Evolutionary conservation across 2,797 vertebrate genomes (phyloP).

Genomic region (Galago senegalensis): DNA sequence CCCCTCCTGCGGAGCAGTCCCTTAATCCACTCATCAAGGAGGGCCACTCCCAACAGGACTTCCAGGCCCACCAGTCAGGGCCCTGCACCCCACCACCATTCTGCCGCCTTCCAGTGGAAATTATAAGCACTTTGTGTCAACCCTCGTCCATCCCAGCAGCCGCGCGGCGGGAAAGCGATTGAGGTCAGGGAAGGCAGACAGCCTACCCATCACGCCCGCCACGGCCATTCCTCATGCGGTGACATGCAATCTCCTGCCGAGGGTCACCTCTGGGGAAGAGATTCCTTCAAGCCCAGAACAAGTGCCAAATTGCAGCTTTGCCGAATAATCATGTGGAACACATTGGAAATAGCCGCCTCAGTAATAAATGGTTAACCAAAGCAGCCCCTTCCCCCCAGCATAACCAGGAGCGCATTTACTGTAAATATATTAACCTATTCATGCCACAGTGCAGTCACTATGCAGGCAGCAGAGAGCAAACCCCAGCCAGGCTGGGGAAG

Average conservation of each 20-base stretch:
- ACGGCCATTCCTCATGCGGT: slow-evolving; percentile 86
- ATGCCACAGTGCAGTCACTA: rapidly evolving
- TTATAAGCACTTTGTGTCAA: slow-evolving; percentile 88
- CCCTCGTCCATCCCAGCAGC: slow-evolving; percentile 85
- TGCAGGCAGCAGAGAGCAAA: not conserved
- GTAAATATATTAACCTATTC: slow-evolving; percentile 69
- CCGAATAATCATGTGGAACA: slow-evolving; percentile 83
- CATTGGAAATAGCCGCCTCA: slow-evolving; percentile 74
- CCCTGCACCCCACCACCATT: slow-evolving; percentile 76
- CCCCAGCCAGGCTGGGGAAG: not conserved
- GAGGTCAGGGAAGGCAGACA: slow-evolving; percentile 90
- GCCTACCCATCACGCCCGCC: slow-evolving; percentile 88
- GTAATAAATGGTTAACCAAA: slow-evolving; percentile 85
- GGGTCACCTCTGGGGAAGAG: slow-evolving; percentile 90
- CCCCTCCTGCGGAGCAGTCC: not conserved
- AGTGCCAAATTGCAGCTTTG: slow-evolving; percentile 86
- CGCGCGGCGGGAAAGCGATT: slow-evolving; percentile 87
- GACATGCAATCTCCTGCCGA: slow-evolving; percentile 86
- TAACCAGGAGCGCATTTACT: not conserved
- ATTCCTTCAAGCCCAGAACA: slow-evolving; percentile 85
- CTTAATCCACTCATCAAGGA: slow-evolving; percentile 76
- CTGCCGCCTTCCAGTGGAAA: slow-evolving; percentile 82
- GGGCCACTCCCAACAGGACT: slow-evolving; percentile 48
- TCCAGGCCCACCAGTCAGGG: not conserved
- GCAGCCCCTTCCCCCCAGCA: slow-evolving; percentile 72